Base-by-base conservation (phyloP, 2,113 vertebrate species). In the Carollia perspicillata region DNA sequence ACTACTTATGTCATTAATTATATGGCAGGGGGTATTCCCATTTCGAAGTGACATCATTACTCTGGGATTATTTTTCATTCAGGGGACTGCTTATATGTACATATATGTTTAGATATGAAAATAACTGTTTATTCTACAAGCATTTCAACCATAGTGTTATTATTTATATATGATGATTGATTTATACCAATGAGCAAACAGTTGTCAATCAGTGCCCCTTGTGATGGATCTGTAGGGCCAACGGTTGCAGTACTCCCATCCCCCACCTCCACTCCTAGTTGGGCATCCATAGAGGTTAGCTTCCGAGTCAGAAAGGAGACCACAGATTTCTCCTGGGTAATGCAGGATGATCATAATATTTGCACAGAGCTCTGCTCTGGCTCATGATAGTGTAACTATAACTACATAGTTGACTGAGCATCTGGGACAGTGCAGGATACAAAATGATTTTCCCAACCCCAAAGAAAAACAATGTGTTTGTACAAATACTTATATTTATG, bases 381-480 rank as follows among this genome's bases (percentile, higher is more conserved):
- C 63, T 96, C 42, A 51, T 89, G 55, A 74, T 95, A 65, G 47
- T 83, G 0, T 92, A 85, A 96, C 71, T 75, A n/a, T 85, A 95
- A 88, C 90, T 63, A 0, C 55, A 88, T 49, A 95, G 84, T 83
- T 91, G 89, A 93, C 53, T 80, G 83, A 94, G 65, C 77, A 94
- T 94, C 85, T 93, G 53, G 88, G 86, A 42, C 91, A 91, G 37
- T 37, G n/a, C 78, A 95, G 40, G 23, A 51, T 55, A 47, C 90
- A 60, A 26, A 75, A 86, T 60, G 55, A 30, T 79, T 95, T 94
- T 75, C 86, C 71, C 30, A 33, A 30, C 22, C 17, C 65, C 89
- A 77, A 83, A 80, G 2, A 23, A 83, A 89, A 68, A 26, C 18
- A 89, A 66, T 28, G 14, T 72, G 5, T 84, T 37, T 84, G 3